Percentiles rank a stretch among this genome's conserved stretches.
Evolutionary conservation across 2,113 vertebrate species (phyloP).

Genomic region (Cavia aperea): DNA sequence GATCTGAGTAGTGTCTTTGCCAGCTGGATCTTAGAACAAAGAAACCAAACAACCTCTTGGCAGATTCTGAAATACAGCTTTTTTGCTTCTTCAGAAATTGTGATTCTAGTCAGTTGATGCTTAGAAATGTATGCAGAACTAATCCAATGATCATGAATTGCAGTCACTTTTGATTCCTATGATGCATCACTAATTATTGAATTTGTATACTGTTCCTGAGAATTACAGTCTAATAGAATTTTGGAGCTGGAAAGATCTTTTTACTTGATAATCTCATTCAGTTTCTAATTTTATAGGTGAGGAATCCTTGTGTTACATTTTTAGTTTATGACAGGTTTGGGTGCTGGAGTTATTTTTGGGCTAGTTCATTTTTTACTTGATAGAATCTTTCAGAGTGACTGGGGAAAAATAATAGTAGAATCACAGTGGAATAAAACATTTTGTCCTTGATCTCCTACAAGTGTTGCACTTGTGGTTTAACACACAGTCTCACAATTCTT

Average conservation of each 20-base stretch:
- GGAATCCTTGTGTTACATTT: not conserved
- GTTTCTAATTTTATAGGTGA: slow-evolving; percentile 12
- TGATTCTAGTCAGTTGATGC: slow-evolving; percentile 54
- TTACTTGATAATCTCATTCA: slow-evolving; percentile 6
- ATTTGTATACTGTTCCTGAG: not conserved
- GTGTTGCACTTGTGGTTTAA: not conserved
- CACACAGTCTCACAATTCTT: not conserved
- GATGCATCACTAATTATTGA: not conserved
- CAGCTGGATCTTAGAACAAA: slow-evolving; percentile 74
- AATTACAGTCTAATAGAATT: not conserved
- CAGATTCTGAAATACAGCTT: slow-evolving; percentile 52
- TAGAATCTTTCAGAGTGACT: not conserved
- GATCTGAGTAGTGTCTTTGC: slow-evolving; percentile 63
- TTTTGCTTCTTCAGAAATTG: slow-evolving; percentile 60
- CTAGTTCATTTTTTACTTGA: not conserved
- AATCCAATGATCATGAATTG: not conserved
- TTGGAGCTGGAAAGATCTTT: slow-evolving; percentile 6
- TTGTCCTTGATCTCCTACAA: not conserved
- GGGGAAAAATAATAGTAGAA: not conserved
- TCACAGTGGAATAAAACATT: not conserved
- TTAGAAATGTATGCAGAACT: slow-evolving; percentile 19
- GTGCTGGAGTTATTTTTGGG: not conserved
- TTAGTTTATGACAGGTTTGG: not conserved
- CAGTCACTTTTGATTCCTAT: not conserved
- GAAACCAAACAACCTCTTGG: slow-evolving; percentile 62